Percentiles rank a stretch among this genome's conserved stretches.
Conservation (phyloP, 2,797 vertebrate species). For the Scarus forsteni region DNA sequence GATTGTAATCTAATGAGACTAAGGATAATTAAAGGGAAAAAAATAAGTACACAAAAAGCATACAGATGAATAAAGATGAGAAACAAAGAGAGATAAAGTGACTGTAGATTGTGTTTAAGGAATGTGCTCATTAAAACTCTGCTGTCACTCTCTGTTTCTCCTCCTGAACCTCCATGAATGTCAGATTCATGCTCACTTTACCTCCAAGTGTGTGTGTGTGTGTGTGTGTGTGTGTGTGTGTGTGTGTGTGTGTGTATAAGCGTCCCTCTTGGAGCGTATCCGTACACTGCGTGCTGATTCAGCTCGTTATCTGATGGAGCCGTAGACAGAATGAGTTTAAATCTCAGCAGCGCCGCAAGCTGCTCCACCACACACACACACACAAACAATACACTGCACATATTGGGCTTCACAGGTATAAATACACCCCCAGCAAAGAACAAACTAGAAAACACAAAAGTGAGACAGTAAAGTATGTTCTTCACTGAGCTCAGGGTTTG, state of each 20-base stretch:
- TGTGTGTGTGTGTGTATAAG: constrained; percentile 20
- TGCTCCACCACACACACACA: constrained; percentile 48
- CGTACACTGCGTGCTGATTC: constrained; percentile 73
- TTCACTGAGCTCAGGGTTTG: constrained; percentile 19
- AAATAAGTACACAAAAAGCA: no score
- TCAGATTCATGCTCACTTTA: constrained; percentile 18
- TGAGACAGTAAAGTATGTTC: constrained; percentile 8
- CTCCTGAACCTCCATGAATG: constrained; percentile 33
- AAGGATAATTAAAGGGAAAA: background rate
- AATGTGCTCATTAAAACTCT: constrained; percentile 60
- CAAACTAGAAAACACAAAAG: constrained; percentile 6
- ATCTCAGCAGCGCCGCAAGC: constrained; percentile 78
- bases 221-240: constrained; percentile 22
- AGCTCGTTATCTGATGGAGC: constrained; percentile 83
- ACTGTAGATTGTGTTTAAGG: constrained; percentile 22
- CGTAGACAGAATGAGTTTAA: constrained; percentile 85
- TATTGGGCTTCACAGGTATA: constrained; percentile 18
- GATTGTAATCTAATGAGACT: background rate
- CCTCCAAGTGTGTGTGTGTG: constrained; percentile 24
- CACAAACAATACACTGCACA: constrained; percentile 3
- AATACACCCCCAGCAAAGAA: background rate
- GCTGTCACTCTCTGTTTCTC: constrained; percentile 50
- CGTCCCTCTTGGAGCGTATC: constrained; percentile 35
- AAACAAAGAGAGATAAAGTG: constrained; percentile 19
- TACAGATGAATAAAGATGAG: background rate